phyloP scores from a whole-genome alignment of 2,888 invertebrate genomes.

The Marronus borbonicus region DNA sequence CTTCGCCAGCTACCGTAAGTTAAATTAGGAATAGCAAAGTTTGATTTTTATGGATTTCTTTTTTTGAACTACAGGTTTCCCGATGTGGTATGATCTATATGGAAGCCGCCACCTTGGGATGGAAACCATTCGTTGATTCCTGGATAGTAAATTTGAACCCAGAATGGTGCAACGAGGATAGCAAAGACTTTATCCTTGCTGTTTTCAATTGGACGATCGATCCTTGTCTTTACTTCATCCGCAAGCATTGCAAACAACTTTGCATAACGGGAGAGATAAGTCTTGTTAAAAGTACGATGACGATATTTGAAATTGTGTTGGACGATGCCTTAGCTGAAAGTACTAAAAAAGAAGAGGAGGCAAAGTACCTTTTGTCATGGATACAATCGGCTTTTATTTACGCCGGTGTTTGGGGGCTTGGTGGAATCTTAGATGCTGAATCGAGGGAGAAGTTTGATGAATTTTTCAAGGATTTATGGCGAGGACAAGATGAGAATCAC shows the following conservation, averaged over 20 bases:
- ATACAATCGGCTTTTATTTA: constrained; percentile 84
- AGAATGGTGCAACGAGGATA: constrained; percentile 80
- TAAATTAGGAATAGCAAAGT: not conserved
- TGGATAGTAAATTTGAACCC: constrained; percentile 82
- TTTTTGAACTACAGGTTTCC: constrained; percentile 70
- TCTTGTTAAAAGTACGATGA: constrained; percentile 80
- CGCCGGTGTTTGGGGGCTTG: constrained; percentile 88
- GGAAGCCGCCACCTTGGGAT: constrained; percentile 88
- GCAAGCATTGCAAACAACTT: constrained; percentile 78
- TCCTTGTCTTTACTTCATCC: constrained; percentile 82
- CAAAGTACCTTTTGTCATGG: constrained; percentile 80
- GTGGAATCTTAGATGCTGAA: constrained; percentile 82
- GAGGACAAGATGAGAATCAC: constrained; percentile 68
- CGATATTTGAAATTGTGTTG: constrained; percentile 85
- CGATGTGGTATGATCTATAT: constrained; percentile 94
- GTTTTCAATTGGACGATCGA: constrained; percentile 86
- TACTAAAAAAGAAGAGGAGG: constrained; percentile 74
- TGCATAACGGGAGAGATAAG: constrained; percentile 82
- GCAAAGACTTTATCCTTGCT: constrained; percentile 74
- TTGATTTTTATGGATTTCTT: not conserved
- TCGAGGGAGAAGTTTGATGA: constrained; percentile 81
- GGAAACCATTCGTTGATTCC: constrained; percentile 84
- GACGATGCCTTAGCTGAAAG: constrained; percentile 79
- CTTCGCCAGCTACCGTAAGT: constrained; percentile 86
- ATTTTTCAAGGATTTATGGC: constrained; percentile 74